Conservation (phyloP, 1,140 invertebrate species). For the Aporrectodea caliginosa region DNA sequence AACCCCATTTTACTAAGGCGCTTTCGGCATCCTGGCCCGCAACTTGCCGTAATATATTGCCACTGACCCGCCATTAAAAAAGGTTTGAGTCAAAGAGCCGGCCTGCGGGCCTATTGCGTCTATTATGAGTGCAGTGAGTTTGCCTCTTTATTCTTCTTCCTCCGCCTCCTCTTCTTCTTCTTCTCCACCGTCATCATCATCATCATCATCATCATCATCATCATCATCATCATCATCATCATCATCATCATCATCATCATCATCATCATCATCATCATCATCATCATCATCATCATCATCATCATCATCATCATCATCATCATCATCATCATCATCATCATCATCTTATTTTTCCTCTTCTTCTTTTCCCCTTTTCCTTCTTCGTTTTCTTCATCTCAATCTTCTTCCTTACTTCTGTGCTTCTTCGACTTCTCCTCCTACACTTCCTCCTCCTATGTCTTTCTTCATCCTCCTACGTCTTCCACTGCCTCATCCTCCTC, state of each 20-base stretch:
- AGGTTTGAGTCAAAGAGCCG: too few relatives aligned
- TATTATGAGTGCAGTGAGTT: too few relatives aligned
- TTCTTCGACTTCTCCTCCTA: too few relatives aligned
- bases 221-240: conserved; percentile 2
- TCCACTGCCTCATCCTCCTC: background rate
- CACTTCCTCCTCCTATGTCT: too few relatives aligned
- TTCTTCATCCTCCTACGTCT: too few relatives aligned
- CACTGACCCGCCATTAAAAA: too few relatives aligned
- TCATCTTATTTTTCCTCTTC: background rate
- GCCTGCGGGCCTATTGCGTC: too few relatives aligned
- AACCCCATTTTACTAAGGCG: too few relatives aligned
- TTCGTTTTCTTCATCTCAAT: background rate
- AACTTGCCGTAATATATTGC: too few relatives aligned
- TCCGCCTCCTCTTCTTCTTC: too few relatives aligned
- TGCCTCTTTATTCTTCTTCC: too few relatives aligned
- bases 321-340: background rate
- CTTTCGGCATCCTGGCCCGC: too few relatives aligned
- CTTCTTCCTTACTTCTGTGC: background rate
- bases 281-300: conserved; percentile 2
- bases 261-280: background rate
- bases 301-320: conserved; percentile 1
- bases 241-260: conserved; percentile 3
- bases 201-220: conserved; percentile 2
- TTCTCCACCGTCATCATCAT: background rate
- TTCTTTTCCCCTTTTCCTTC: background rate